These are phyloP conservation scores for Calliopsis andreniformis DNA, from an alignment of 1,140 invertebrate species.

Conservation along the genomic window DNA sequence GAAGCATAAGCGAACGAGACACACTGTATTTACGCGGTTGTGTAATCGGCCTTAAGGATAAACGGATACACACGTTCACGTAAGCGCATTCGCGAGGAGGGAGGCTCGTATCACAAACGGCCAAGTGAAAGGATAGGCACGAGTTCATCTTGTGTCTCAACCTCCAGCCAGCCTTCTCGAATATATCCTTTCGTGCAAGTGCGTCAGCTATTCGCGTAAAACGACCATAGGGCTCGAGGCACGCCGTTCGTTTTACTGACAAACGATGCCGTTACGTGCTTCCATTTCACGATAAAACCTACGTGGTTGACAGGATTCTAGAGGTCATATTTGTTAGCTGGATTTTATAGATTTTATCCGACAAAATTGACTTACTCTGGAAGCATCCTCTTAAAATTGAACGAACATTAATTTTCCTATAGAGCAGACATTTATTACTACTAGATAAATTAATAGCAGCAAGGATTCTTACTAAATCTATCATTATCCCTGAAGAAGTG, in stretches of 20 bases:
- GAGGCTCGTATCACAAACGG: constrained; percentile 61
- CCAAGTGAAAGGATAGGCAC: constrained; percentile 68
- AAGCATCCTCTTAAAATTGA: too few species aligned
- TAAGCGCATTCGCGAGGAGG: constrained; percentile 12
- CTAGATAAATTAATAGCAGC: too few species aligned
- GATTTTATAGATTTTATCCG: too few species aligned
- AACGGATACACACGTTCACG: constrained; percentile 25
- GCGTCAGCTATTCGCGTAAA: constrained; percentile 34
- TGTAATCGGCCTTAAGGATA: constrained; percentile 50
- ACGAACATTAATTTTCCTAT: too few species aligned
- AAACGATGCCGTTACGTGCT: background rate
- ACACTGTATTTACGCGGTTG: constrained; percentile 35
- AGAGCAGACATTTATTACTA: too few species aligned
- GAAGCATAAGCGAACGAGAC: constrained; percentile 30
- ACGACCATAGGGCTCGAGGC: constrained; percentile 10
- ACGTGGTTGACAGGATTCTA: too few species aligned
- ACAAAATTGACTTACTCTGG: too few species aligned
- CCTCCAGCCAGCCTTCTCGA: constrained; percentile 42
- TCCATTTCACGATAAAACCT: background rate
- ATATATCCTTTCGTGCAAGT: constrained; percentile 50
- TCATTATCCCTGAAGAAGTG: too few species aligned
- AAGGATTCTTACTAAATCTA: too few species aligned
- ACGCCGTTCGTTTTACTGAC: background rate
- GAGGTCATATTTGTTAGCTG: too few species aligned
- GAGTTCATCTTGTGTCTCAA: constrained; percentile 61